These are phyloP conservation scores for Corvus hawaiiensis DNA, from an alignment of 2,113 vertebrate species.

Conservation along the genomic window DNA sequence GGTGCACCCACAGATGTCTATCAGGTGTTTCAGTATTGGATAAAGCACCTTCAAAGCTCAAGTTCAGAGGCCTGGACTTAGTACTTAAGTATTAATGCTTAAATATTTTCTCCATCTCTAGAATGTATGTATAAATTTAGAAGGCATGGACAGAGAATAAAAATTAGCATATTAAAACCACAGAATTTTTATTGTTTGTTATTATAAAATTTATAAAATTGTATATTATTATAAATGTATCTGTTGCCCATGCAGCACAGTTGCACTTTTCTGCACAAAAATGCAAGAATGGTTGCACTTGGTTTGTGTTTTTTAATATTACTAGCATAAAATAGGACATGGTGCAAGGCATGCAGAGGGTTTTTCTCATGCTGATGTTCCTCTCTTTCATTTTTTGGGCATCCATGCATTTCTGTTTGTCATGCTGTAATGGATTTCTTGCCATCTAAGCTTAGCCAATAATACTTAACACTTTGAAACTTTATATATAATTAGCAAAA, in stretches of 20 bases:
- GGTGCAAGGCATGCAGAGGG: accelerated
- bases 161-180: not conserved
- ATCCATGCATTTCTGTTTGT: not conserved
- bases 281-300: not conserved
- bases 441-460: not conserved
- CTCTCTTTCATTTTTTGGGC: not conserved
- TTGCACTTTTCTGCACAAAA: not conserved
- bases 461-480: not conserved
- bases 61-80: not conserved
- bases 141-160: not conserved
- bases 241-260: not conserved
- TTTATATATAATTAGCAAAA: not conserved
- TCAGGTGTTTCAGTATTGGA: not conserved
- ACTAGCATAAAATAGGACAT: not conserved
- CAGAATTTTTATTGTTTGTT: not conserved
- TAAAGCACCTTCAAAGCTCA: not conserved
- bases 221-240: not conserved
- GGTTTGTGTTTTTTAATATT: not conserved
- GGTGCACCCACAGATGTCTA: not conserved
- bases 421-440: not conserved
- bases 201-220: not conserved
- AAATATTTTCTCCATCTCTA: not conserved
- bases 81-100: not conserved
- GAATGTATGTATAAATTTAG: not conserved
- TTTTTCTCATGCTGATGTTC: not conserved